Percentiles rank a stretch among this genome's conserved stretches.
These are phyloP conservation scores for Stichopus horrens DNA, from an alignment of 53 echinoderm and acorn worm species.

Conservation along the genomic window DNA sequence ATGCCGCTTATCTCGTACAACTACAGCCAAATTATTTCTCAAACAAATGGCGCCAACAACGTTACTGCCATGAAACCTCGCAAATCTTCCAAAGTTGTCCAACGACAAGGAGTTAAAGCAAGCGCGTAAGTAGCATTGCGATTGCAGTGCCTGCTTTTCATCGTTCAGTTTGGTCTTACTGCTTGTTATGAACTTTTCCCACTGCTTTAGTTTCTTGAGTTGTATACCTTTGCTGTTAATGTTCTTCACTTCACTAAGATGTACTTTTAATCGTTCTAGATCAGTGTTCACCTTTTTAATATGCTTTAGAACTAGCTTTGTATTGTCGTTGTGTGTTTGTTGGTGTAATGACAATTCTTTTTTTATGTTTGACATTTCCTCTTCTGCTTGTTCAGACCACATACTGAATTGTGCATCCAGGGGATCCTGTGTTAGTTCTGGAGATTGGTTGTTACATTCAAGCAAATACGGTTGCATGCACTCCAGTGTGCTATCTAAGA, in stretches of 20 bases:
- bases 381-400: not conserved
- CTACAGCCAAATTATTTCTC: not conserved
- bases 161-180: not conserved
- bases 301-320: not conserved
- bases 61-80: not conserved
- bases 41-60: slow-evolving; percentile 18
- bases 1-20: slow-evolving; percentile 6
- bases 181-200: not conserved
- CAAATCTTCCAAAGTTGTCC: not conserved
- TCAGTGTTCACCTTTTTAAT: not conserved
- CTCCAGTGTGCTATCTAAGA: not conserved
- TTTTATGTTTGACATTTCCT: not conserved
- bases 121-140: not conserved
- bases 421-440: not conserved
- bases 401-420: not conserved
- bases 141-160: not conserved
- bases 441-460: not conserved
- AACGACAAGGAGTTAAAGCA: not conserved
- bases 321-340: not conserved
- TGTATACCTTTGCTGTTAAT: not conserved
- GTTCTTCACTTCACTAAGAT: not conserved
- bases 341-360: not conserved
- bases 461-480: not conserved
- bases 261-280: not conserved
- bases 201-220: not conserved